Evolutionary conservation across 2,113 vertebrate species (phyloP).

Genomic region (Pomatorhinus ruficollis): DNA sequence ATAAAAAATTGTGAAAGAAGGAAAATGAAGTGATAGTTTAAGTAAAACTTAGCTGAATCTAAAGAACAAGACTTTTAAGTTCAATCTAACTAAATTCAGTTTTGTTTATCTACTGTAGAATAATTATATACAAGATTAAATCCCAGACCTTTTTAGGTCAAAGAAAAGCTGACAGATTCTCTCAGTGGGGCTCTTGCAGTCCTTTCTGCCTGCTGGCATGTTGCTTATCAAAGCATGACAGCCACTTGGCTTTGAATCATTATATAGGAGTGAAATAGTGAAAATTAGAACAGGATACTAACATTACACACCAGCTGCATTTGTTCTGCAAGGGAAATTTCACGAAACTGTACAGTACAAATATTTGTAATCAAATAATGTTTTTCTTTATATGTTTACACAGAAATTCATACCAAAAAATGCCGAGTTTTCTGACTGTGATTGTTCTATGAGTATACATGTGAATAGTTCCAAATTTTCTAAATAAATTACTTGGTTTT

Average conservation of each 20-base stretch:
- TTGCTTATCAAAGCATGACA: constrained; percentile 35
- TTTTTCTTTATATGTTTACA: constrained; percentile 26
- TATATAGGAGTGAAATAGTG: not conserved
- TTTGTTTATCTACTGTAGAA: not conserved
- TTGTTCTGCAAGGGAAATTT: constrained; percentile 18
- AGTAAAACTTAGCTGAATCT: not conserved
- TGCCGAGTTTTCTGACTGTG: not conserved
- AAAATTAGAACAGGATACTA: constrained; percentile 2
- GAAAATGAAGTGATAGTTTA: not conserved
- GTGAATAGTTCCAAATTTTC: constrained; percentile 5
- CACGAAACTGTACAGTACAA: not conserved
- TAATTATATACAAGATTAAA: not conserved
- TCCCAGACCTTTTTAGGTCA: constrained; percentile 23
- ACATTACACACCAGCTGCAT: constrained; percentile 4
- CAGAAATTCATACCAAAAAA: not conserved
- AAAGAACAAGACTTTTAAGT: not conserved
- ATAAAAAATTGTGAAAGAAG: not conserved
- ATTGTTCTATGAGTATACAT: not conserved
- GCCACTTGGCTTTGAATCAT: constrained; percentile 10
- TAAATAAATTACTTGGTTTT: constrained; percentile 45
- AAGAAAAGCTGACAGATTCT: constrained; percentile 18
- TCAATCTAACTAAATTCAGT: not conserved
- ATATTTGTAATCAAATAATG: constrained; percentile 24
- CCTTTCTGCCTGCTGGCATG: constrained; percentile 16
- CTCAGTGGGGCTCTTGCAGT: not conserved